Base-by-base conservation (phyloP, 1,140 invertebrate genomes). In the Diorhabda carinulata region DNA sequence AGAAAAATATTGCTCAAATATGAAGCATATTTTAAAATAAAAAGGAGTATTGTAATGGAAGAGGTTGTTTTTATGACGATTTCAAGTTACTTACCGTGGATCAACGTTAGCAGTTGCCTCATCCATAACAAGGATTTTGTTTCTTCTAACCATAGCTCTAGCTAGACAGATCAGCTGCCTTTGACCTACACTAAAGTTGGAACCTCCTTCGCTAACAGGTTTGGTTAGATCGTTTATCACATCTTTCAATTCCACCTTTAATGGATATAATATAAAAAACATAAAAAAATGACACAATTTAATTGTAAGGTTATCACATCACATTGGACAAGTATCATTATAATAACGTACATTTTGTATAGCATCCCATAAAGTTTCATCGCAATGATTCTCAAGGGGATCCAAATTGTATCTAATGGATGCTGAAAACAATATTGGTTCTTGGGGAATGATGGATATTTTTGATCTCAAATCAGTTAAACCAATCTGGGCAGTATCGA, bases 381-480 rank as follows among this genome's bases (percentile, higher is more conserved):
- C 92, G 0, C 82, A 78, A 74, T 88, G 88, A 67, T 87, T 84
- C 41, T 87, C 83, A 76, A 94, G 94, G 2, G 94, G 94, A 82
- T 96, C 94, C 52, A 96, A 81, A 81, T 96, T 96, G 72, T 90
- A 91, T 9, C 94, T 7, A 43, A 95, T 78, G 52, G 85, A 88
- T 8, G 88, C 90, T 5, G 89, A 91, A 79, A 96, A 96, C 0
- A 96, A 81, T 1, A 94, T 87, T 2, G 92, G 92, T 68, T 89
- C 90, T 82, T 96, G 93, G 3, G 94, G 94, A 72, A 95, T 93
- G 57, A 94, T 92, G 2, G 91, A 90, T 8, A 96, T 88, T 65
- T 86, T 86, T 2, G 85, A 85, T 61, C 94, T 82, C 0, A 96
- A 80, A 9, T 89, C 85, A 64, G 88, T 85, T 5, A 96, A 78